Conservation (phyloP, 2,113 vertebrate species). For the Hippocampus comes region DNA sequence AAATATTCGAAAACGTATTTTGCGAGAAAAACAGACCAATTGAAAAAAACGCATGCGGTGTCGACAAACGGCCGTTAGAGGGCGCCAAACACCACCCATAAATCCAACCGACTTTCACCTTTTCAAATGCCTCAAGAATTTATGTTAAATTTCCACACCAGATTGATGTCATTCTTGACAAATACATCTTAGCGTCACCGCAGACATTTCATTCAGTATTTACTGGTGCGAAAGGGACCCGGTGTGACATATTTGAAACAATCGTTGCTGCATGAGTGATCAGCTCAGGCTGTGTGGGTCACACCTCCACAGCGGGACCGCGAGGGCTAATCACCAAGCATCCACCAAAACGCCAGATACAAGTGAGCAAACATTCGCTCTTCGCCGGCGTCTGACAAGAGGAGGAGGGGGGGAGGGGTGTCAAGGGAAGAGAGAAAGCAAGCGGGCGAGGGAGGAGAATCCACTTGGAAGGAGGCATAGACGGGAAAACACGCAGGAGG, state of each 20-base stretch:
- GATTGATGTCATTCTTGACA: background rate
- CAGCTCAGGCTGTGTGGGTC: background rate
- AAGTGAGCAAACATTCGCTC: conserved; percentile 57
- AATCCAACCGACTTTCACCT: conserved; percentile 33
- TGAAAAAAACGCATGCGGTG: background rate
- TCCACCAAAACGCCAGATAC: background rate
- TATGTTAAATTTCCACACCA: background rate
- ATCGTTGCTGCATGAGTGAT: background rate
- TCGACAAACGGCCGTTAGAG: background rate
- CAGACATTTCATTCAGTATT: background rate
- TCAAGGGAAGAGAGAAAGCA: conserved; percentile 9
- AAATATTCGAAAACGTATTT: too few relatives aligned
- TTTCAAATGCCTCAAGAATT: conserved; percentile 33
- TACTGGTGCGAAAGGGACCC: background rate
- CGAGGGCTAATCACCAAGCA: background rate
- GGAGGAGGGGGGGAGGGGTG: conserved; percentile 28
- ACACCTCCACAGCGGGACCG: background rate
- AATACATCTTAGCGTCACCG: background rate
- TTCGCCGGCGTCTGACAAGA: conserved; percentile 27
- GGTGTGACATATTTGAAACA: background rate
- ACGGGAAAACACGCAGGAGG: conserved; percentile 14
- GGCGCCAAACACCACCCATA: conserved; percentile 6
- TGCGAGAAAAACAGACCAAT: too few relatives aligned
- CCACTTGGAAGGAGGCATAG: conserved; percentile 3
- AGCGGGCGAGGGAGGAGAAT: conserved; percentile 25